These are phyloP conservation scores for Drosophila phalerata DNA, from an alignment of 2,888 invertebrate genomes.

Conservation along the genomic window DNA sequence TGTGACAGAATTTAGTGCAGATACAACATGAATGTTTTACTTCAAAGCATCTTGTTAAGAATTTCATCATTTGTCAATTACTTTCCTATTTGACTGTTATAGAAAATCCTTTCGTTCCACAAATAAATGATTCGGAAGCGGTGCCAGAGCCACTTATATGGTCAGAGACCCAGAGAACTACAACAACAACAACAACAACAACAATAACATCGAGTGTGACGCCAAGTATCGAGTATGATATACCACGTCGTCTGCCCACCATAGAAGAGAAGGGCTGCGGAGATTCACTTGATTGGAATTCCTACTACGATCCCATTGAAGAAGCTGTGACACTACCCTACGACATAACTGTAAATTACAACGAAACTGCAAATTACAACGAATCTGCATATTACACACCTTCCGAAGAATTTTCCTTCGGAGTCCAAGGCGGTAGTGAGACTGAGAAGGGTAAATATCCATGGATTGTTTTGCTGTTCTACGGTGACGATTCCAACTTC, in stretches of 20 bases:
- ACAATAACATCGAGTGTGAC: too few relatives aligned
- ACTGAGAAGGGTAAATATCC: constrained; percentile 91
- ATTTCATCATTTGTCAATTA: too few relatives aligned
- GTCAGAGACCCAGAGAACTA: neutral
- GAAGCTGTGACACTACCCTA: too few relatives aligned
- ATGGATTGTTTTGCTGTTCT: constrained; percentile 92
- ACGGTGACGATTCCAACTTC: constrained; percentile 85
- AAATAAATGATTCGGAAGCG: neutral
- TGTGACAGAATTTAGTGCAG: too few relatives aligned
- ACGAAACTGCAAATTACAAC: too few relatives aligned
- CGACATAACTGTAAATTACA: too few relatives aligned
- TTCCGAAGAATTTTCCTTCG: neutral
- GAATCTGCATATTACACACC: too few relatives aligned
- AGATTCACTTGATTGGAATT: constrained; percentile 54
- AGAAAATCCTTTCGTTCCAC: neutral
- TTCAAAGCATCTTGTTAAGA: too few relatives aligned
- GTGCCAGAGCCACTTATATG: neutral
- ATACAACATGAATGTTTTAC: too few relatives aligned
- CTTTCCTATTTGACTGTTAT: neutral
- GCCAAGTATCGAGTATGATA: neutral
- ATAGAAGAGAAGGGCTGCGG: constrained; percentile 88
- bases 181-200: too few relatives aligned
- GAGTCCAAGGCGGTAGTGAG: constrained; percentile 90
- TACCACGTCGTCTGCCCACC: constrained; percentile 77
- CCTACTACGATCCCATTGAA: too few relatives aligned